These are phyloP conservation scores for Ranitomeya imitator DNA, from an alignment of 2,113 vertebrate species.

Conservation along the genomic window DNA sequence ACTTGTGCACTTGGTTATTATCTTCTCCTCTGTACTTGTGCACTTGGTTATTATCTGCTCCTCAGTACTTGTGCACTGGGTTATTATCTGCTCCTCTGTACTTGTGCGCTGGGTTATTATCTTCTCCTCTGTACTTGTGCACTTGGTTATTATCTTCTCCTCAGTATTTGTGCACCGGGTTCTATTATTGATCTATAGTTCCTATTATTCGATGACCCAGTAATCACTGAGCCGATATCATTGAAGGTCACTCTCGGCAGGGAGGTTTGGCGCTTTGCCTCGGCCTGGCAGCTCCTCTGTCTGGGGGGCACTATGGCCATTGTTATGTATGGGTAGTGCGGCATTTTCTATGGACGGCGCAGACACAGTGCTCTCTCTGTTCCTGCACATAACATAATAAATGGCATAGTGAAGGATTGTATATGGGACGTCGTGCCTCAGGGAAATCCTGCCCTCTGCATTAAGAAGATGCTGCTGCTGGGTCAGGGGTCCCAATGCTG, in stretches of 20 bases:
- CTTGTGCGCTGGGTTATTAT: not conserved
- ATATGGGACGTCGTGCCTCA: not conserved
- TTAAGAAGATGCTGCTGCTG: not conserved
- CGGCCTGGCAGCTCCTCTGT: not conserved
- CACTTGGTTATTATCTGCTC: too few species aligned
- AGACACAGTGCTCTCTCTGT: slow-evolving; percentile 29
- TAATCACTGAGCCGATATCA: not conserved
- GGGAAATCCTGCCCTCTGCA: slow-evolving; percentile 45
- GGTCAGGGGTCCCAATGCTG: slow-evolving; percentile 25
- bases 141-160: too few species aligned
- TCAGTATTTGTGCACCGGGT: too few species aligned
- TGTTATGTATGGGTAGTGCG: not conserved
- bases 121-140: not conserved
- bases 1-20: too few species aligned
- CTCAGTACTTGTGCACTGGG: too few species aligned
- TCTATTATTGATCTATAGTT: slow-evolving; percentile 21
- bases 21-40: too few species aligned
- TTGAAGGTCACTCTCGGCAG: slow-evolving; percentile 6
- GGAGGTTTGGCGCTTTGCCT: not conserved
- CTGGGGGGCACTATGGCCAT: slow-evolving; percentile 26
- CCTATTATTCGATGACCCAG: slow-evolving; percentile 4
- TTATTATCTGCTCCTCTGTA: too few species aligned
- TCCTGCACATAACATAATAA: slow-evolving; percentile 4
- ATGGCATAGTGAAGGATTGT: not conserved
- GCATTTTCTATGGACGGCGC: slow-evolving; percentile 17